Percentiles rank a stretch among this genome's conserved stretches.
phyloP scores from a whole-genome alignment of 1,140 invertebrate genomes.

The Stegodyphus mimosarum region DNA sequence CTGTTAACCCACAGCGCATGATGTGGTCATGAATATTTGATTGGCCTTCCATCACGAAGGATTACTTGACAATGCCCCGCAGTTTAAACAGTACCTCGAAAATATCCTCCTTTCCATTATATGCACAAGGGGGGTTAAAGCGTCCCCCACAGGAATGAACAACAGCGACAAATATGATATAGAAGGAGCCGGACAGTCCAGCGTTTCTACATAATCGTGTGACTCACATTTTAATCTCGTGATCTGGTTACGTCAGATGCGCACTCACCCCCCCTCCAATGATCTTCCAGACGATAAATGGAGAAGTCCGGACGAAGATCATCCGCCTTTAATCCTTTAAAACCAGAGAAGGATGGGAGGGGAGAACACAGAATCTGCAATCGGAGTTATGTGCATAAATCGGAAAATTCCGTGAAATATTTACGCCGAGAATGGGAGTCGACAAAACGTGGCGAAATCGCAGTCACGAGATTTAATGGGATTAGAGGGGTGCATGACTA shows the following conservation, averaged over 20 bases:
- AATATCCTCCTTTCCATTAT: not conserved
- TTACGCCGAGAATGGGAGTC: too few species aligned
- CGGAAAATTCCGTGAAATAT: too few species aligned
- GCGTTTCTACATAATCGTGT: too few species aligned
- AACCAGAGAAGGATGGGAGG: slow-evolving; percentile 12
- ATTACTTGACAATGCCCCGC: slow-evolving; percentile 15
- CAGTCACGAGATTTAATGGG: too few species aligned
- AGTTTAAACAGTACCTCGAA: not conserved
- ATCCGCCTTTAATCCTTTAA: slow-evolving; percentile 30
- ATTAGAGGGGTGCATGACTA: too few species aligned
- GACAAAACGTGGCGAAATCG: too few species aligned
- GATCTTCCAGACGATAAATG: slow-evolving; percentile 32
- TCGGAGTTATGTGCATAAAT: too few species aligned
- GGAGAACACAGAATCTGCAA: not conserved
- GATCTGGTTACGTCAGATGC: slow-evolving; percentile 45
- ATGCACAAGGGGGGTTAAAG: too few species aligned
- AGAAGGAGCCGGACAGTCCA: too few species aligned
- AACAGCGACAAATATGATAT: too few species aligned
- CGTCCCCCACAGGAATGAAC: too few species aligned
- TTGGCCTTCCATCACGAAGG: not conserved
- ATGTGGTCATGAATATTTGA: slow-evolving; percentile 53
- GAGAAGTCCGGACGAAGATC: slow-evolving; percentile 28
- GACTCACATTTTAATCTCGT: slow-evolving; percentile 30
- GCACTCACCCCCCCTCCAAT: not conserved
- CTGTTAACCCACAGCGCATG: too few species aligned